Base-by-base conservation (phyloP, 2,888 invertebrate species). In the Mythimna albipuncta region DNA sequence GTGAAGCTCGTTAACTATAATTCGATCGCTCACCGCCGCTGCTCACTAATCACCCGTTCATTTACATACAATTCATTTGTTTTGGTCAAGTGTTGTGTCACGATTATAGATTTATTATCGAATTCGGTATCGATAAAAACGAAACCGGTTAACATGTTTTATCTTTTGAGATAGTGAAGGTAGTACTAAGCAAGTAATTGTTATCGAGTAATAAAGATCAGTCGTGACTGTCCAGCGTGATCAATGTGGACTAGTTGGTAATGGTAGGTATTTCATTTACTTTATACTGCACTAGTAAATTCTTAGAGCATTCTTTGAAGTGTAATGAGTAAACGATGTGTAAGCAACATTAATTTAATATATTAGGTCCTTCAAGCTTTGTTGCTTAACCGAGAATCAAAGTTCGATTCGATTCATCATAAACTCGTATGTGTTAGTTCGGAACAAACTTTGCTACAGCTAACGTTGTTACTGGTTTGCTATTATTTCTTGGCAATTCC, bases 51-150 rank as follows among this genome's bases (percentile, higher is more conserved):
- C 85, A 86, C 84, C 50, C 72, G 75, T 89, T 91, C 91, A 92
- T 92, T 93, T 93, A 90, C 93, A 92, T 92, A 90, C 90, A 88
- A 91, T 91, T 90, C 91, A 90, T 91, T 92, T 91, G 91, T 91
- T 91, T 82, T 76, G 66, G 59, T 63, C 62, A 68, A 84, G 87
- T 70, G 86, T 75, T 75, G 87, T 64, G 41, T 63, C 50, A 2
- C 35, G n/a, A 32, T 19, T 44, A 32, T 64, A 57, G 32, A 71
- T 66, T 64, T 2, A 6, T 9, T 65, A 58, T 58, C 61, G 44
- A 71, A 2, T 13, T 59, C 26, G 50, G 11, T 52, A 26, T 64
- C 62, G 62, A 50, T 50, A 58, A 47, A 32, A 3, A 21, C 41
- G 11, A 3, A 54, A 47, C 32, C 9, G 9, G 9, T 19, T 52